Evolutionary conservation across 2,888 invertebrate species (phyloP), one percentile per base, ranked within the genome.

Genomic region (Apodemia duryi): DNA sequence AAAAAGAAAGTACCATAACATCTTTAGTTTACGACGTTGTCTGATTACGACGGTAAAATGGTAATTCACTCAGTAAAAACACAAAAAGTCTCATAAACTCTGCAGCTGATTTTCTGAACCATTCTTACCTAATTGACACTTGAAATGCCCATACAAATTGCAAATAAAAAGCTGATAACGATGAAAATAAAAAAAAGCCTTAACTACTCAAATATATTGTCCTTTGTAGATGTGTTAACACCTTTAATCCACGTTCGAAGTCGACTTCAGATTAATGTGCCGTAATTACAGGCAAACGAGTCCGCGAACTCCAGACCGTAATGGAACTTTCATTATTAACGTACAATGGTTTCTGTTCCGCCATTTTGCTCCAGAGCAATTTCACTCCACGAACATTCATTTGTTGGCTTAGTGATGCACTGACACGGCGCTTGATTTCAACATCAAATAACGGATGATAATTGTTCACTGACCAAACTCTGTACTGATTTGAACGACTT

Each of bases 321-420:
- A 69, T 70, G 70, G 66, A 71, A 73, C 68, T 74, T 74, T 70
- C 70, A 72, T 72, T 74, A 75, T 74, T 71, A 74, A 71, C 70
- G 72, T 70, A 68, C 70, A 71, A 69, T 70, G 70, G 70, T 68
- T 65, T 66, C 71, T 63, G 70, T 70, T 73, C 70, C 70, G 63
- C 69, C 63, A 66, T 69, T 64, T 57, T 70, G 68, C 52, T 64
- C 64, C 65, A 57, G 63, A 65, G 70, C 70, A 70, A 70, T 70
- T 69, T 67, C 65, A 61, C 68, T 66, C 54, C 67, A 68, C 69
- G 68, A 65, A 61, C 57, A 54, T 52, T 66, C 68, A 71, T 71
- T 71, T 70, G 69, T 69, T 68, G 69, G 65, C 57, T 11, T 61
- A 43, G 28, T 38, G 43, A 54, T 67, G 41, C 66, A 68, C 66